These are phyloP conservation scores for Coregonus ussuriensis DNA, from an alignment of 2,797 vertebrate genomes.

Conservation along the genomic window DNA sequence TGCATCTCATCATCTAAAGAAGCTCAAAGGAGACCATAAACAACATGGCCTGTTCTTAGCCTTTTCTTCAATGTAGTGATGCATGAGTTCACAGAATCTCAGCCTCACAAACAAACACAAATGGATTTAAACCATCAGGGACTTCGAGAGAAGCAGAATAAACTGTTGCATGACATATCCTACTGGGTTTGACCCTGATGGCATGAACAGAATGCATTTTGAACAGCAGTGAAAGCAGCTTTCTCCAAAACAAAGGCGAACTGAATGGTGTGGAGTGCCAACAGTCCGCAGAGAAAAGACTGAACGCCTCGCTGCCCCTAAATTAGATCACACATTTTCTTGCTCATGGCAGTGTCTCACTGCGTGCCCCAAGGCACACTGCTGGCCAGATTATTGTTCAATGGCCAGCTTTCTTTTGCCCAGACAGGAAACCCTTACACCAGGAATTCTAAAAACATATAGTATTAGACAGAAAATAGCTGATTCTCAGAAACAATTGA, in stretches of 20 bases:
- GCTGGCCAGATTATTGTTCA: conserved; percentile 75
- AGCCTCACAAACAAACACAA: background rate
- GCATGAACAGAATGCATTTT: background rate
- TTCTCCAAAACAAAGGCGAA: conserved; percentile 33
- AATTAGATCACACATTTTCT: conserved; percentile 84
- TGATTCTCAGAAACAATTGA: background rate
- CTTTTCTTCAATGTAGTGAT: background rate
- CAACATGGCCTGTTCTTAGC: background rate
- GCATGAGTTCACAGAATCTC: background rate
- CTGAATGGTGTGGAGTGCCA: conserved; percentile 34
- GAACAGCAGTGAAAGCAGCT: conserved; percentile 8
- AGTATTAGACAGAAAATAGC: background rate
- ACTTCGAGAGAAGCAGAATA: background rate
- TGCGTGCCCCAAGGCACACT: conserved; percentile 74
- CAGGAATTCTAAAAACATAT: background rate
- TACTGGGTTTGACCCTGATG: background rate
- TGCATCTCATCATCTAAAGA: background rate
- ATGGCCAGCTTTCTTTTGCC: conserved; percentile 57
- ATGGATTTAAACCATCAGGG: background rate
- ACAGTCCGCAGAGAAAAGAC: conserved; percentile 56
- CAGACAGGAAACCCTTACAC: background rate
- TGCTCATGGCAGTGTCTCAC: conserved; percentile 74
- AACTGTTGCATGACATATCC: background rate
- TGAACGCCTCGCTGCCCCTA: conserved; percentile 74
- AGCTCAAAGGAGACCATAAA: background rate